These are phyloP conservation scores for Thereuonema tuberculata DNA, from an alignment of 1,140 invertebrate species.

Conservation along the genomic window DNA sequence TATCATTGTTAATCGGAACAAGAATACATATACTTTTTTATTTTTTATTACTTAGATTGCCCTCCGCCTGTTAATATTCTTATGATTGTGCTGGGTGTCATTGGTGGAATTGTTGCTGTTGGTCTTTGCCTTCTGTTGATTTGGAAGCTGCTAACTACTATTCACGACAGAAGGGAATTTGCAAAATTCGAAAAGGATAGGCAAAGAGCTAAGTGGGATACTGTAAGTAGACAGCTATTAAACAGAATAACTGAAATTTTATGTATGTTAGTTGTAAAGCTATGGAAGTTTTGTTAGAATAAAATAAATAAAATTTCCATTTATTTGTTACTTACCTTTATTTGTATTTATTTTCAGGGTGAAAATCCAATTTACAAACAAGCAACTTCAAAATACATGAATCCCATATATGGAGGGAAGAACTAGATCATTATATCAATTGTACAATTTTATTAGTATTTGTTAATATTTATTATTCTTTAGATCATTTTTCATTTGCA, in stretches of 20 bases:
- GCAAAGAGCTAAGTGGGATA: conserved; percentile 87
- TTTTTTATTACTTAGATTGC: not conserved
- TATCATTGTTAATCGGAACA: too few relatives aligned
- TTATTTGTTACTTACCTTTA: conserved; percentile 10
- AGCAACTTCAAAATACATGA: conserved; percentile 97
- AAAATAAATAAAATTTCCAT: not conserved
- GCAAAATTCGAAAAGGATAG: conserved; percentile 94
- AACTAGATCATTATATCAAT: too few relatives aligned
- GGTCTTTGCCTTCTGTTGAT: conserved; percentile 77
- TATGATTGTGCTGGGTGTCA: conserved; percentile 80
- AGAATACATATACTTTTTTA: too few relatives aligned
- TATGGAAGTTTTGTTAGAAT: not conserved
- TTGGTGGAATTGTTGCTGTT: conserved; percentile 78
- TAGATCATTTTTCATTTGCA: too few relatives aligned
- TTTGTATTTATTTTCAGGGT: conserved; percentile 50
- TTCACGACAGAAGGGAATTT: conserved; percentile 90
- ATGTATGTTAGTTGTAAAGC: not conserved
- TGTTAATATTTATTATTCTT: too few relatives aligned
- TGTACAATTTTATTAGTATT: too few relatives aligned
- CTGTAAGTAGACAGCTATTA: conserved; percentile 46
- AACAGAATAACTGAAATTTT: too few relatives aligned
- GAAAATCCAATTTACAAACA: conserved; percentile 98
- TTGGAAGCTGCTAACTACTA: conserved; percentile 92
- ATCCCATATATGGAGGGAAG: conserved; percentile 66
- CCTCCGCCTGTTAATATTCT: conserved; percentile 6